Evolutionary conservation across 2,797 vertebrate genomes (phyloP), one percentile per base, ranked within the genome.

Genomic region (Chrosomus eos): DNA sequence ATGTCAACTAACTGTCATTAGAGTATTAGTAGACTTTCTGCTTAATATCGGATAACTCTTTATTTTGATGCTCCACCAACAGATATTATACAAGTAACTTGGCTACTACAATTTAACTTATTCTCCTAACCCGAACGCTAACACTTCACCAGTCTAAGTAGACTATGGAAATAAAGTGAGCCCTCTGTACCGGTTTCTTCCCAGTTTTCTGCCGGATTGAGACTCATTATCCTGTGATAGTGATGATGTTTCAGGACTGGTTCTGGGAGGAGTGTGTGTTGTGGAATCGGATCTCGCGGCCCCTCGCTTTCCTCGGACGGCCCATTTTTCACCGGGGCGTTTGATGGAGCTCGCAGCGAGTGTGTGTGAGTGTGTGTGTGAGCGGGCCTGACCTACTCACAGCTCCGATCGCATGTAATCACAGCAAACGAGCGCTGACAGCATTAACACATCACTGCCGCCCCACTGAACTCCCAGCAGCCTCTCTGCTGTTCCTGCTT

Each of bases 261-360:
- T 31, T 64, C 3, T 64, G 60, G 60, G 60, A 18, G 58, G 13
- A 28, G 26, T 31, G 28, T 64, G 60, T 64, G 60, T 64, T 64
- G 74, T 77, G 76, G 80, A 87, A 74, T 83, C 80, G 33, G 76
- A 79, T 51, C 36, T 40, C 66, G 70, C 53, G 68, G 43, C 73
- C 38, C 51, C 51, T 14, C 28, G 2, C 43, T 7, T 62, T 40
- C 33, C 51, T 68, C 66, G 64, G 58, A 79, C 13, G 4, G 38
- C 13, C 26, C 33, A 78, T 85, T 83, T 48, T 45, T 80, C 36
- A 82, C 8, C 40, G 45, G 68, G 92, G 96, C 88, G 58, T 87
- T 90, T 97, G 96, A 97, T 96, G 96, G 96, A 97, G 95, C 96
- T 95, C 96, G 95, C 96, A 96, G 93, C 93, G 95, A 94, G 95